Evolutionary conservation across 1,140 invertebrate genomes (phyloP).

Genomic region (Caerostris extrusa): DNA sequence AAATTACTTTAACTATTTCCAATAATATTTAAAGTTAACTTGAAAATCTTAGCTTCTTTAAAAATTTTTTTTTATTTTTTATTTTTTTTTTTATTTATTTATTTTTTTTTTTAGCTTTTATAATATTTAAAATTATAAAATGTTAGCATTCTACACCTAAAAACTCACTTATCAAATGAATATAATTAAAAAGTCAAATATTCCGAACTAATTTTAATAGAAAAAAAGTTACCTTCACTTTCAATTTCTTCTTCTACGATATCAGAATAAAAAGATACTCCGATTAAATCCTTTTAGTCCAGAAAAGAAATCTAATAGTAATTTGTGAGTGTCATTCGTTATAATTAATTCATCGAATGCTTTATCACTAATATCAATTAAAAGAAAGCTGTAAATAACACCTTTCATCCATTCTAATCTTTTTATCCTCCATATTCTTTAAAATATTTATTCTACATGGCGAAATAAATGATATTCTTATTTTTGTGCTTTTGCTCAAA

Average conservation of each 20-base stretch:
- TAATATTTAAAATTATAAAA: too few species aligned
- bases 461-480: not conserved
- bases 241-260: constrained; percentile 69
- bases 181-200: not conserved
- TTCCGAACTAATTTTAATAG: not conserved
- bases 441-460: not conserved
- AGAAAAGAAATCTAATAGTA: constrained; percentile 3
- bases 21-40: too few species aligned
- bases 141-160: not conserved
- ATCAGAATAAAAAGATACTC: constrained; percentile 48
- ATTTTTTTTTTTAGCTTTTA: too few species aligned
- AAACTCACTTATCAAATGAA: not conserved
- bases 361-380: not conserved
- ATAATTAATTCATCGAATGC: constrained; percentile 56
- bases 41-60: too few species aligned
- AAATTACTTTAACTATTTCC: too few species aligned
- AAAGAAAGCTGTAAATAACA: constrained; percentile 53
- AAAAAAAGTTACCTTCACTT: constrained; percentile 21
- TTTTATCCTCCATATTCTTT: constrained; percentile 23
- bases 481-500: not conserved
- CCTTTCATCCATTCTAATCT: constrained; percentile 62
- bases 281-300: not conserved
- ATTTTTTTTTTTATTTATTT: too few species aligned
- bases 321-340: not conserved
- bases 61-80: too few species aligned